Evolutionary conservation across 2,113 vertebrate genomes (phyloP), one percentile per base, ranked within the genome.

Genomic region (Rhabdornis inornatus): DNA sequence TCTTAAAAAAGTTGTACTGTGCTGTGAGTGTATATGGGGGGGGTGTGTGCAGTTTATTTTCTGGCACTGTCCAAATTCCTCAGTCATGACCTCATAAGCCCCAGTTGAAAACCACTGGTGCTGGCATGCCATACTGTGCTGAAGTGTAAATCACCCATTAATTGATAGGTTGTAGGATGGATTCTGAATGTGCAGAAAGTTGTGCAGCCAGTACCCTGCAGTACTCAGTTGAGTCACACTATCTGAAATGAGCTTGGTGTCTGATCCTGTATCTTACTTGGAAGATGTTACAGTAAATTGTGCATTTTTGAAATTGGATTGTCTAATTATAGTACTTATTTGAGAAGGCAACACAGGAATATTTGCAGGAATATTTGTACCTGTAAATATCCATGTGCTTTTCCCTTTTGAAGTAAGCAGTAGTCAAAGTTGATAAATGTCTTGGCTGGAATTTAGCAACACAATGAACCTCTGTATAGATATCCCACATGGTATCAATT

Each of bases 401-500:
- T 93, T 44, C 86, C 80, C 80, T 95, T 94, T 86, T 84, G 78
- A 94, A 96, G 81, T 94, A 89, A 95, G 65, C 90, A 87, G 86
- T 87, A 94, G 94, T 97, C 89, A 93, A 72, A 95, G 80, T 92
- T 97, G 94, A 97, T 97, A 81, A 98, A 95, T 96, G 78, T 95
- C 92, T 96, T 96, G 91, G 57, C 63, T 83, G 68, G 91, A 98
- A 97, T 95, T 97, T 96, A 89, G 91, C 87, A 97, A 96, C 94
- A 97, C 95, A 98, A 95, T 97, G 96, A 76, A 75, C 86, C 92
- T 97, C 97, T 98, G 96, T 98, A 81, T 90, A 80, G 95, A 94
- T 94, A 94, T 92, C 83, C 96, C 93, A 96, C 96, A 96, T 98
- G 97, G 95, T 98, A 97, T 97, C 97, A 97, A 94, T 98, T 97